Evolutionary conservation across 1,140 invertebrate genomes (phyloP), one percentile per base, ranked within the genome.

Genomic region (Acarapis woodi): DNA sequence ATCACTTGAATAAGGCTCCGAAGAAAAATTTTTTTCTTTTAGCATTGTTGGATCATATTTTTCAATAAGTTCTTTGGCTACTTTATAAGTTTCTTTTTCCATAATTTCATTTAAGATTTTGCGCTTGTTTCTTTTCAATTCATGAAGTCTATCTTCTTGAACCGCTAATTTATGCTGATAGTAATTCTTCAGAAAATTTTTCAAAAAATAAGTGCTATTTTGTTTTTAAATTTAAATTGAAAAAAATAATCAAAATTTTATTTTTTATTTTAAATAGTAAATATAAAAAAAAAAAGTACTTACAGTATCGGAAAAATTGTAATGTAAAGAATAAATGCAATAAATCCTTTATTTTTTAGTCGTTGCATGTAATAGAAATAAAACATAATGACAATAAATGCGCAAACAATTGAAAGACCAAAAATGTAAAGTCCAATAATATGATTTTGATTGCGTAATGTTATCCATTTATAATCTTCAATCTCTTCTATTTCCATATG

Each of bases 11-110:
- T 14, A 14, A 24, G 30, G 30, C 9, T 10, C 15, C 8, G 29
- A 34, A 14, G 15, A 22, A 10, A 28, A 14, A 2, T 16, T 21
- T 10, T 29, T 8, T 23, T 42, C 38, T 32, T 35, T 31, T 10
- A 69, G 49, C 47, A 67, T 61, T 42, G 69, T 65, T 24, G 67
- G 67, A 37, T 70, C 78, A 63, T 72, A 88, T 53, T 76, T 80
- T 50, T 83, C 70, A 35, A 90, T 58, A 47, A 90, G 78, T 55
- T 79, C 70, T 58, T 75, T 82, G 2, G 80, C 82, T 48, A 83
- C 78, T 61, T 93, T 94, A 54, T 90, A 97, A 1, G 82, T 93
- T 60, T 94, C 87, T 32, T 70, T 94, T 52, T 94, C 83, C 66
- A 82, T 90, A 23, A 96, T 83, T 55, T 85, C 71, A 50, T 94